Evolutionary conservation across 1,140 invertebrate species (phyloP).

Genomic region (Chrysopa pallens): DNA sequence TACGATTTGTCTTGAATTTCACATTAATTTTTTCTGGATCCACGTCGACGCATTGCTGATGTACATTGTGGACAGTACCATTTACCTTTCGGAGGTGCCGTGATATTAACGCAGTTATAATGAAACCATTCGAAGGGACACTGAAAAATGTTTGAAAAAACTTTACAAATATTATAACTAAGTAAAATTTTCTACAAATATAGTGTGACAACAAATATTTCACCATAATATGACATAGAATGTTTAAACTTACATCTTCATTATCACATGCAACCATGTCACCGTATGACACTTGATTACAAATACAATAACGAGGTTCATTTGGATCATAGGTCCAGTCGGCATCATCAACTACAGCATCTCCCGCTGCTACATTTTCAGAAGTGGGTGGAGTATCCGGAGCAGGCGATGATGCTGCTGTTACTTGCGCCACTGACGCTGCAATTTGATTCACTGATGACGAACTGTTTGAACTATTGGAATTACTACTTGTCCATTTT

Average conservation of each 20-base stretch:
- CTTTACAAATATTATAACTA: neutral
- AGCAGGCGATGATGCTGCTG: conserved; percentile 2
- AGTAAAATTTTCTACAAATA: neutral
- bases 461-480: conserved; percentile 4
- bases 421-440: conserved; percentile 4
- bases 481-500: conserved; percentile 11
- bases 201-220: too few relatives aligned
- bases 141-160: conserved; percentile 30
- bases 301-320: conserved; percentile 92
- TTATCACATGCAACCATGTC: conserved; percentile 99
- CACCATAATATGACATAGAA: too few relatives aligned
- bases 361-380: conserved; percentile 18
- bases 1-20: too few relatives aligned
- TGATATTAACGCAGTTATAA: conserved; percentile 92
- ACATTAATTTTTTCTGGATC: conserved; percentile 47
- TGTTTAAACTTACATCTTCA: conserved; percentile 54
- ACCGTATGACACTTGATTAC: conserved; percentile 95
- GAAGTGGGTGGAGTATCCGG: conserved; percentile 10
- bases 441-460: conserved; percentile 10
- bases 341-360: conserved; percentile 30
- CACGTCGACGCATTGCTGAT: conserved; percentile 71
- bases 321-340: conserved; percentile 81
- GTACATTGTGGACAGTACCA: conserved; percentile 97
- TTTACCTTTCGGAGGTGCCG: conserved; percentile 89
- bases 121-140: conserved; percentile 99